phyloP scores from a whole-genome alignment of 2,797 vertebrate species.

The Microcaecilia unicolor region DNA sequence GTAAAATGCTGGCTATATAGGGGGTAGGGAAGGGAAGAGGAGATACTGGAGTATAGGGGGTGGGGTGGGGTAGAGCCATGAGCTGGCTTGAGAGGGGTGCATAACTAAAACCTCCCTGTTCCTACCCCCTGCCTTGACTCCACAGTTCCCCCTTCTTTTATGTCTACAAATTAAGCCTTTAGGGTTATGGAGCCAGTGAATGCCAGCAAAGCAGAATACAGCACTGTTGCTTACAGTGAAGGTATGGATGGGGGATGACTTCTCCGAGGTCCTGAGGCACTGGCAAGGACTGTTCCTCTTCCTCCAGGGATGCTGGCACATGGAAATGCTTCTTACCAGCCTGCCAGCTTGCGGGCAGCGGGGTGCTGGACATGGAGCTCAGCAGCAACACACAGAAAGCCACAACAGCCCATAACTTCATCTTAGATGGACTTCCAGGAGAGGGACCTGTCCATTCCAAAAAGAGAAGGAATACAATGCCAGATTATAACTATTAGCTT shows the following conservation, averaged over 20 bases:
- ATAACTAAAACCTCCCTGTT: no score
- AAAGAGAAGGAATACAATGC: slow-evolving; percentile 2
- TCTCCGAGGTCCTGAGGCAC: slow-evolving; percentile 62
- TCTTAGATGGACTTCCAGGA: slow-evolving; percentile 95
- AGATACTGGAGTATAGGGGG: no score
- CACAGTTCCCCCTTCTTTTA: no score
- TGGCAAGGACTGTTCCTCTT: slow-evolving; percentile 48
- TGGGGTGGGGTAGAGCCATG: no score
- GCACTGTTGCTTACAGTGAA: slow-evolving; percentile 3
- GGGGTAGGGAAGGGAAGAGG: no score
- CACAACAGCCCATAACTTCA: slow-evolving; percentile 99
- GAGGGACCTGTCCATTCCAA: slow-evolving; percentile 65
- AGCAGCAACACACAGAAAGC: slow-evolving; percentile 97
- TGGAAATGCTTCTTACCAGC: slow-evolving; percentile 74
- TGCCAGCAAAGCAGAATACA: no score
- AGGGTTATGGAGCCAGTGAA: no score
- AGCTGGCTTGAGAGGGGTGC: no score
- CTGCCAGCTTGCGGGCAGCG: slow-evolving; percentile 72
- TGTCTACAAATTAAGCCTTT: no score
- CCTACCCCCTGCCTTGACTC: no score
- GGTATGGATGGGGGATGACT: slow-evolving; percentile 39
- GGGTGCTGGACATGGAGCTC: slow-evolving; percentile 80
- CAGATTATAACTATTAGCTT: neutral
- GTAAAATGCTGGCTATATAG: no score
- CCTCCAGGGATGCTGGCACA: slow-evolving; percentile 44